A percentile compares a stretch with the other conserved stretches of the same genome.
Conservation (phyloP, 2,113 vertebrate genomes). For the Fregetta grallaria region DNA sequence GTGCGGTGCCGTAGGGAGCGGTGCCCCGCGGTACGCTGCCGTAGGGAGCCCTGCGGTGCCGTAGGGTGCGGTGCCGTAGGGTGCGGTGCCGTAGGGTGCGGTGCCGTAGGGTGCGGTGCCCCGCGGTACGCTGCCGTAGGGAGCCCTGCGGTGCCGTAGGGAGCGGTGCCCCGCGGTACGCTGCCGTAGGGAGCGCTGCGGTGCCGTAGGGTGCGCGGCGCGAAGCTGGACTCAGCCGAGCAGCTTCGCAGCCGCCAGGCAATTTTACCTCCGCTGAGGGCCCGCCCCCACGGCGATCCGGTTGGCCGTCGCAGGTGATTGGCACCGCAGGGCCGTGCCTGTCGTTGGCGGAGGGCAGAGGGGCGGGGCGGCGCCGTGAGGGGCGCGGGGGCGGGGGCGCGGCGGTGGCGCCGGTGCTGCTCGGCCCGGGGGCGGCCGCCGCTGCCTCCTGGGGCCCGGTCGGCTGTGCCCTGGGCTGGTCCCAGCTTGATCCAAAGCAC, state of each 20-base stretch:
- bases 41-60: background rate
- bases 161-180: background rate
- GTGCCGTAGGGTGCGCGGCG: background rate
- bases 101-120: background rate
- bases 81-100: background rate
- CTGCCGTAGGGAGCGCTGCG: too few relatives aligned
- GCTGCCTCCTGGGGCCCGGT: fast-evolving
- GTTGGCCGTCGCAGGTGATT: fast-evolving
- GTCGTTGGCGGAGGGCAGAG: fast-evolving
- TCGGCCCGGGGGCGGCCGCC: fast-evolving
- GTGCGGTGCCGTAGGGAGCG: background rate
- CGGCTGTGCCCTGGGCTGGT: fast-evolving
- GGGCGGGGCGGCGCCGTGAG: background rate
- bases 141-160: background rate
- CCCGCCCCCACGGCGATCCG: background rate
- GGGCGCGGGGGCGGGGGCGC: background rate
- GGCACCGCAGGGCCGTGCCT: fast-evolving
- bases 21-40: background rate
- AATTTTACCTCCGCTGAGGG: background rate
- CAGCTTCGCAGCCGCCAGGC: background rate
- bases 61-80: background rate
- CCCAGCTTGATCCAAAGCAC: fast-evolving
- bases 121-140: background rate
- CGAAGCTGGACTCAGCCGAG: background rate
- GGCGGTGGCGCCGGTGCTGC: background rate